These are phyloP conservation scores for Emys orbicularis DNA, from an alignment of 2,797 vertebrate genomes.

Conservation along the genomic window DNA sequence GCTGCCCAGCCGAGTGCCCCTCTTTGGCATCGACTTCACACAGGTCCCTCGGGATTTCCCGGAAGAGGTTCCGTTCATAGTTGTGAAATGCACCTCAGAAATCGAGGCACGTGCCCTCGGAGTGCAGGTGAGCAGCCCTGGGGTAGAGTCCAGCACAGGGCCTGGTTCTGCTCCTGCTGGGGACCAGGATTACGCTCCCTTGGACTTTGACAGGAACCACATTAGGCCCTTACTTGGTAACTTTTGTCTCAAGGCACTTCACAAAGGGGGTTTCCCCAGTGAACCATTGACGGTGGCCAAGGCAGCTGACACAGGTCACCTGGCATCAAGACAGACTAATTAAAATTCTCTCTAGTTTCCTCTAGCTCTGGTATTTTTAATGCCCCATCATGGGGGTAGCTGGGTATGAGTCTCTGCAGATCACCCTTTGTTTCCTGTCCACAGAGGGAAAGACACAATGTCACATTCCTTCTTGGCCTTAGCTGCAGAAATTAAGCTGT, in stretches of 20 bases:
- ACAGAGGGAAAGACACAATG: neutral
- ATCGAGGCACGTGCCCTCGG: slow-evolving; percentile 90
- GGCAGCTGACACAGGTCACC: neutral
- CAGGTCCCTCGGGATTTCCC: slow-evolving; percentile 83
- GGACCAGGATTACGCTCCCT: too few relatives aligned
- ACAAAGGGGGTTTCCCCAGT: neutral
- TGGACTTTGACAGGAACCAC: too few relatives aligned
- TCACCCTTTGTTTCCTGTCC: neutral
- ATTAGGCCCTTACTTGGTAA: neutral
- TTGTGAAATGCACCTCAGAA: slow-evolving; percentile 89
- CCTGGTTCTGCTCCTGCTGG: neutral
- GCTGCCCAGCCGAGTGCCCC: slow-evolving; percentile 74
- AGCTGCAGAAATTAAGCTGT: neutral
- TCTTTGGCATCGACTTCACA: slow-evolving; percentile 89
- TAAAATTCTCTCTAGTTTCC: neutral
- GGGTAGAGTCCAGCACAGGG: neutral
- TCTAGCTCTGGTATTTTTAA: neutral
- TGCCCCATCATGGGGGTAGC: neutral
- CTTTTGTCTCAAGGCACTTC: too few relatives aligned
- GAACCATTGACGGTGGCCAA: neutral
- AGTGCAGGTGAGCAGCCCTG: slow-evolving; percentile 84
- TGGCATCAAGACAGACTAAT: neutral
- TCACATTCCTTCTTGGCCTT: neutral
- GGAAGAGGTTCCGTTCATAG: slow-evolving; percentile 89
- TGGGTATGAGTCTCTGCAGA: neutral